Evolutionary conservation across 1,140 invertebrate species (phyloP), one percentile per base, ranked within the genome.

Genomic region (Orchesella cincta): DNA sequence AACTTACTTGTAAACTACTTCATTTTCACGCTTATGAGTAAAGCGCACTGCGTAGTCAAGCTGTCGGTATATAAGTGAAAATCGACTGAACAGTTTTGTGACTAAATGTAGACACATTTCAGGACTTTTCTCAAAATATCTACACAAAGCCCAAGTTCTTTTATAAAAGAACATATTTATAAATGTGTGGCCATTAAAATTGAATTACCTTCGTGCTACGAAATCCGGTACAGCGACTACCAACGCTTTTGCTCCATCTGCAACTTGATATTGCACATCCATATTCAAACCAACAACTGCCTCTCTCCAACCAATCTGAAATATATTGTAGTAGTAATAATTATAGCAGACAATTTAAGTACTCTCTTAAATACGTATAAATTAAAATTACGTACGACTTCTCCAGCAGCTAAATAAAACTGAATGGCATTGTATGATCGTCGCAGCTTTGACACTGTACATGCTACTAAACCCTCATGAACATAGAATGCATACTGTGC

Each of bases 211-310:
- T 29, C 31, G 2, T 8, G 33, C 12, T 5, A 67, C 3, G n/a
- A 31, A 67, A 29, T 29, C 26, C 5, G 62, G 62, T 8, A 67
- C 33, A 12, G 62, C 62, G 31, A 67, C n/a, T 12, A 67, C n/a
- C 1, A 67, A 67, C n/a, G 62, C 62, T 67, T 29, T 67, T 12
- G 62, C 62, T 14, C n/a, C n/a, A 67, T 67, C 62, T 12, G 62
- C 62, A 8, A 67, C 62, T 67, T 67, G 62, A 31, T 31, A 67
- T 67, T 67, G 62, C 2, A 67, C 62, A 29, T 1, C 28, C 31
- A 33, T 31, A 31, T 29, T 12, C 31, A 67, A 2, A 5, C 62
- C 62, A 16, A 67, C 14, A 8, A 67, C 31, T 5, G 62, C 23
- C 31, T 67, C 62, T 67, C 62, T 26, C 62, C 62, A 67, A 1